Evolutionary conservation across 1,140 invertebrate genomes (phyloP).

Genomic region (Leptoteleia sp.): DNA sequence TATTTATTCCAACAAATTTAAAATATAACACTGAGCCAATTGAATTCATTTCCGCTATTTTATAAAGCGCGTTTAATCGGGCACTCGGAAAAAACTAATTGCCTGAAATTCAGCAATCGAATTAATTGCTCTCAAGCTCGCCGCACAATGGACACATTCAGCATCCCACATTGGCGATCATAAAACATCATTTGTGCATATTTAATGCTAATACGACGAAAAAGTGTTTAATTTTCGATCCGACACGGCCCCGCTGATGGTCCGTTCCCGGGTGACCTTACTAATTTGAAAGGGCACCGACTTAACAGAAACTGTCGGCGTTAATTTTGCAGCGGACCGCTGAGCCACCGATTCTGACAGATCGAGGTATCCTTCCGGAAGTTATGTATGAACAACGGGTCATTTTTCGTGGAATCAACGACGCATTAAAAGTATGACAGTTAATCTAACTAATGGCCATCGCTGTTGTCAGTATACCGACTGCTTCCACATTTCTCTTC

Average conservation of each 20-base stretch:
- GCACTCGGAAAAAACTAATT: constrained; percentile 22
- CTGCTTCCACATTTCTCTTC: constrained; percentile 64
- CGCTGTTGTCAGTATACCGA: constrained; percentile 65
- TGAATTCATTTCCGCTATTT: constrained; percentile 8
- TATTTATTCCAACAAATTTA: constrained; percentile 16
- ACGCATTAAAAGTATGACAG: constrained; percentile 66
- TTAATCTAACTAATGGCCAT: constrained; percentile 68
- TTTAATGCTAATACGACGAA: constrained; percentile 41
- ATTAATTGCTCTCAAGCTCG: constrained; percentile 22
- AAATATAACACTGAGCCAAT: neutral
- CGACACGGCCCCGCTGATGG: neutral
- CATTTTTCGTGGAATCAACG: constrained; percentile 67
- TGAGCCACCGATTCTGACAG: constrained; percentile 52
- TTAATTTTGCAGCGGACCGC: constrained; percentile 48
- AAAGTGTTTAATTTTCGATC: constrained; percentile 41
- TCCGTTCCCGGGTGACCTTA: constrained; percentile 25
- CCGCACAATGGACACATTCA: constrained; percentile 22
- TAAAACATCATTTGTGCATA: constrained; percentile 45
- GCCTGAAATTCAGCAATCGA: constrained; percentile 21
- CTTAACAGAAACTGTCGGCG: constrained; percentile 58
- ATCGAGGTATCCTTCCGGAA: constrained; percentile 61
- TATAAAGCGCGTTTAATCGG: neutral
- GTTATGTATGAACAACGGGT: constrained; percentile 60
- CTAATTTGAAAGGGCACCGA: constrained; percentile 59
- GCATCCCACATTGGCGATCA: constrained; percentile 9